Base-by-base conservation (phyloP, 2,888 invertebrate species). In the Chloroclystis v-ata region DNA sequence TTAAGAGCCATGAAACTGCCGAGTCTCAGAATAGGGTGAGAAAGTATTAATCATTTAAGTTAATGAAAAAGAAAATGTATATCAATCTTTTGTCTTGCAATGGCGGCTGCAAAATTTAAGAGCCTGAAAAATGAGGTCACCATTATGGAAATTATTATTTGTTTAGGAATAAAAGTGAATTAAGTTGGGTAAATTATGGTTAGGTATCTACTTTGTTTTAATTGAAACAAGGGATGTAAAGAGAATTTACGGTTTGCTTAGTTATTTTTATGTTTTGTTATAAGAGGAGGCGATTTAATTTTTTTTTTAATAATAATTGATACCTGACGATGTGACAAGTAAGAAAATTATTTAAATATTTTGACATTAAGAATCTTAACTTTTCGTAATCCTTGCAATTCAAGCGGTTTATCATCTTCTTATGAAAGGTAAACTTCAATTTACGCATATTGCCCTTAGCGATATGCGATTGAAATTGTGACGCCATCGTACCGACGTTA, bases 21-120 rank as follows among this genome's bases (percentile, higher is more conserved):
- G 28, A 48, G 41, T 47, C 49, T 48, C 10, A 35, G 56, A 59
- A 65, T 61, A 64, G 74, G 74, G 72, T 64, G 67, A 54, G 35
- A 52, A 60, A 60, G 59, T 66, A 81, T 82, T 76, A 76, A 82
- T 82, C 76, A 82, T 79, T 76, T 73, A 72, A 78, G 61, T 69
- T 75, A 82, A 83, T 82, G 77, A 81, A 82, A 58, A 82, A 74
- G 72, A 70, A 67, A 69, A 67, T 71, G 82, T 78, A 76, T 82
- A 82, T 83, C 82, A 82, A 83, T 83, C 82, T 83, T 79, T 82
- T 83, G 82, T 82, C 75, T 81, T 71, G 69, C 61, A 66, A 50
- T 65, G 69, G 66, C 65, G 60, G 59, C 69, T 65, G 66, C 67
- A 66, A 68, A 77, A 81, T 80, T 82, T 81, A 84, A 80, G 77